Evolutionary conservation across 2,113 vertebrate species (phyloP), one percentile per base, ranked within the genome.

Genomic region (Nothoprocta pentlandii): DNA sequence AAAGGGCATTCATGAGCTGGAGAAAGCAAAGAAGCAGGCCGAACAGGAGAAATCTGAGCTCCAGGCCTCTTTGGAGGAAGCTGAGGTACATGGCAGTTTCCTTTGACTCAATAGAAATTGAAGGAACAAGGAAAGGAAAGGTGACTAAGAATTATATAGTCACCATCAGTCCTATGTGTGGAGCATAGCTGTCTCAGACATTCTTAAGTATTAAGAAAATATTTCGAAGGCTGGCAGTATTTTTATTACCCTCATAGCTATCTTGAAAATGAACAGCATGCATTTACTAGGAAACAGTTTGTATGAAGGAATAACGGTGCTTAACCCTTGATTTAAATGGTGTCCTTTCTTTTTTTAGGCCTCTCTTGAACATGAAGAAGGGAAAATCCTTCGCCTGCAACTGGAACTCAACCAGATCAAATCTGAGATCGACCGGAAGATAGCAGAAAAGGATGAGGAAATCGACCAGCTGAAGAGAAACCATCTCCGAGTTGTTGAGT

Each of bases 1-100:
- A 59, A 98, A 98, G 92, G 92, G 92, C 9, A 93, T 98, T 61
- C 98, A 98, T 73, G 98, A 98, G 92, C 91, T 98, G 62, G 98
- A 98, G 71, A 98, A 98, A 92, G 90, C 97, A 85, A 98, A 97
- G 95, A 98, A 98, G n/a, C 97, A 98, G 87, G 84, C 97, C 66
- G 98, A 98, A 62, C 97, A 97, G 79, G 98, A 98, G 41, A 98
- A 98, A 62, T 85, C 51, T 62, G 98, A 98, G 87, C 21, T 98
- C 16, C 98, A 98, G 26, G 96, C 98, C 6, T 71, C 98, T 1
- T 77, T 98, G 47, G 98, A 98, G 44, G 98, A 98, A 92, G 98
- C 98, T 61, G 98, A 98, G 98, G 98, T 98, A 96, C 25, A 62
- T 13, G 28, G 54, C 54, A 25, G 51, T 53, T 25, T 5, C 25